Base-by-base conservation (phyloP, 2,113 vertebrate species). In the Blennius ocellaris region DNA sequence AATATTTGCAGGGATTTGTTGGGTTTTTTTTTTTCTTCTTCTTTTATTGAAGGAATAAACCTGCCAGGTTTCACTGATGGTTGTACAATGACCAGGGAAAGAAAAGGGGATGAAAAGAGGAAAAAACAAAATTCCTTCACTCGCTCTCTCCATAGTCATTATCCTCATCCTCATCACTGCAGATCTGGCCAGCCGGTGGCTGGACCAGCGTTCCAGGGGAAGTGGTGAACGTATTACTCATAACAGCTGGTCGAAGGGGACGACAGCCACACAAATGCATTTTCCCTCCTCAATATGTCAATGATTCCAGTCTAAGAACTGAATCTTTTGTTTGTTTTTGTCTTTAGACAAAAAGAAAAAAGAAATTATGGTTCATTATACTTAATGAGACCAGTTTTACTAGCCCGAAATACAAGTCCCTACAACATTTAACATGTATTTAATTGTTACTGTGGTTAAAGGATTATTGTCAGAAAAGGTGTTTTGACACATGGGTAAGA, bases 191-290 rank as follows among this genome's bases (percentile, higher is more conserved):
- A 11, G 69, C 59, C 70, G 53, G 38, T 68, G 64, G 71, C 57
- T 81, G 74, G 53, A 72, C 52, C 44, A 57, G 74, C 44, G 60
- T 81, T 87, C 49, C 81, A 81, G 69, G 55, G 84, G 82, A 88
- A 80, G 68, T 76, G 73, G 76, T 78, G 65, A 80, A 69, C 48
- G 51, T 11, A 39, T 88, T 83, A 85, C 73, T 89, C 85, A 86
- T 56, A 47, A 52, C 57, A 82, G 72, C 48, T 71, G 64, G 49
- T n/a, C 54, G 59, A 36, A 57, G 60, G 72, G 67, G 41, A 73
- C 41, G n/a, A 59, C 3, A 47, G 10, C 52, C 40, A 57, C 47
- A 40, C 51, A 60, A 54, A 8, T 41, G 37, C 54, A 73, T 83
- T 88, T 82, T 69, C 67, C 60, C 48, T 47, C 69, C 16, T 66